Evolutionary conservation across 1,140 invertebrate genomes (phyloP), one percentile per base, ranked within the genome.

Genomic region (Drosophila neocordata): DNA sequence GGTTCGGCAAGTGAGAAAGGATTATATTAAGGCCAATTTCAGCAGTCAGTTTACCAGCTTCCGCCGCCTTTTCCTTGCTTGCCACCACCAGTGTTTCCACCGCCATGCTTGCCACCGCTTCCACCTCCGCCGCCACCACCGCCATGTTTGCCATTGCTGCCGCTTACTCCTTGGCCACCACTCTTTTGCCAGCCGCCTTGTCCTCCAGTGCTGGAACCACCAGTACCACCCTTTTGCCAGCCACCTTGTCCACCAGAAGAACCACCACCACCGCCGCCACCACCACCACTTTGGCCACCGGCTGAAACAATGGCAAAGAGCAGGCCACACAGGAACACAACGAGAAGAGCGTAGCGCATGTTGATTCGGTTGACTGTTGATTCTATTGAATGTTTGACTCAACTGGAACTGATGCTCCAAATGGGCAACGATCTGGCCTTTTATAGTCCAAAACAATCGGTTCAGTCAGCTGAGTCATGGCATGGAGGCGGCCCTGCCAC

Each of bases 281-380:
- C 68, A 3, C 65, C 73, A 11, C 71, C 62, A 1, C 74, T 60
- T 13, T 53, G 34, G 8, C 73, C 73, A 9, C 53, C 53, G 13
- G 76, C 76, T 31, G 76, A 75, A 9, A 61, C 73, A n/a, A 76
- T 44, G 56, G 76, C 76, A 38, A 77, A 77, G 59, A 76, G 41
- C 18, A 78, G 22, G 6, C 48, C 60, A 22, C 76, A 75, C n/a
- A 78, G 62, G 22, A 78, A 56, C 8, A 72, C 73, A 20, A 78
- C 61, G 59, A 78, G 55, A 11, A 75, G 48, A 68, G 73, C 41
- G 76, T 67, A 70, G 24, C 76, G 76, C 76, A 78, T 78, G 37
- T 64, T 78, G 62, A 64, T 15, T 41, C n/a, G 35, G 13, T 24
- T 22, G 22, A 22, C 20, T 48, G 41, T 11, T 13, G 35, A 38